These are phyloP conservation scores for Lytechinus pictus DNA, from an alignment of 35 echinoderm and acorn worm species.

Conservation along the genomic window DNA sequence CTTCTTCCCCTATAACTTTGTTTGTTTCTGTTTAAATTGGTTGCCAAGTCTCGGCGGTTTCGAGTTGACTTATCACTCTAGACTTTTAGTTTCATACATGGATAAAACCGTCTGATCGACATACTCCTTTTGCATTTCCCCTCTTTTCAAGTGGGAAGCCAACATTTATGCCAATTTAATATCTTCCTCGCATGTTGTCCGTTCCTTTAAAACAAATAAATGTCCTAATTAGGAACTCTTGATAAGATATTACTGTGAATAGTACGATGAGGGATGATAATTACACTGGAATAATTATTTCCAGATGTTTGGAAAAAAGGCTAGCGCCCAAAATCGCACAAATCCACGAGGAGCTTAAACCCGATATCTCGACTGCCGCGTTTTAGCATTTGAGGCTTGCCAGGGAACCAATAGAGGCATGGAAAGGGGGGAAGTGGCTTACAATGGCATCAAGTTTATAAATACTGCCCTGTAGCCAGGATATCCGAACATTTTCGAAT, in stretches of 20 bases:
- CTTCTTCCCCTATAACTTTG: not conserved
- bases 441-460: conserved; percentile 18
- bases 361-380: not conserved
- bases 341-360: not conserved
- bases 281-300: not conserved
- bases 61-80: not conserved
- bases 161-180: not conserved
- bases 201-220: not conserved
- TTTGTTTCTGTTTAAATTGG: conserved; percentile 19
- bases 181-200: not conserved
- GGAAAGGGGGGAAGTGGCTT: not conserved
- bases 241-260: not conserved
- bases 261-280: not conserved
- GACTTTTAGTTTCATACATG: not conserved
- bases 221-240: not conserved
- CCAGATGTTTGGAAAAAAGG: not conserved
- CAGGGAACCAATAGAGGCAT: not conserved
- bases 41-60: not conserved
- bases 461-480: conserved; percentile 12
- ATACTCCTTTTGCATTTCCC: not conserved
- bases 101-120: not conserved
- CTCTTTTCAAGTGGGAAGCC: not conserved
- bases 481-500: not conserved
- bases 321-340: not conserved
- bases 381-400: not conserved